A percentile compares a stretch with the other conserved stretches of the same genome.
phyloP scores from a whole-genome alignment of 2,113 vertebrate species.

The Meles meles region DNA sequence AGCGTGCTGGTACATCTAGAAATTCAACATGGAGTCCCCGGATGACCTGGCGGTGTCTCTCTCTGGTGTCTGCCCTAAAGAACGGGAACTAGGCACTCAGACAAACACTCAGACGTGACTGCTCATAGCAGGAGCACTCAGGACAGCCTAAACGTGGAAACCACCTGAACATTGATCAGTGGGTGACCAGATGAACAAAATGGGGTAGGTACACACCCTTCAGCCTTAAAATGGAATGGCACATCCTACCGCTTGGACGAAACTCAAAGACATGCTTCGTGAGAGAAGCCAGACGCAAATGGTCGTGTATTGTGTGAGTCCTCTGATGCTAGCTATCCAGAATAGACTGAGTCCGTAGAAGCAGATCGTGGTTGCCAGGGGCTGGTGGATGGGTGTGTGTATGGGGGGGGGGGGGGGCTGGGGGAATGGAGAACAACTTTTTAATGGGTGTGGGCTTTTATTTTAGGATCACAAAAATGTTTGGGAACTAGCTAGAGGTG shows the following conservation, averaged over 20 bases:
- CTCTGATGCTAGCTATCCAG: not conserved
- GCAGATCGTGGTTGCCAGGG: not conserved
- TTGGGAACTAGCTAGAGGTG: not conserved
- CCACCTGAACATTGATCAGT: rapidly evolving
- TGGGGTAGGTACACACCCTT: not conserved
- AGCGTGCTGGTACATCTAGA: not conserved
- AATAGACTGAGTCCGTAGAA: not conserved
- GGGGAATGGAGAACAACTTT: too few relatives aligned
- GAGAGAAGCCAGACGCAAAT: not conserved
- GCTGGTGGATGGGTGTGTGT: too few relatives aligned
- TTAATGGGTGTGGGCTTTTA: not conserved
- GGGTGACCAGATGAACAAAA: not conserved
- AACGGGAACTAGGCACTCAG: not conserved
- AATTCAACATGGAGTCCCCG: not conserved
- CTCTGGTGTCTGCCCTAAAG: not conserved
- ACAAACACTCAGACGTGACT: rapidly evolving
- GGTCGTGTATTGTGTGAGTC: not conserved
- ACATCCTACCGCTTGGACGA: not conserved
- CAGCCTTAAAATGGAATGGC: not conserved
- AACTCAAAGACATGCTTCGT: not conserved
- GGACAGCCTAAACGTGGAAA: not conserved
- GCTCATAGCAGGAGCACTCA: not conserved
- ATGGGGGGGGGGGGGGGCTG: too few relatives aligned
- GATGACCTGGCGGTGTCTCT: too few relatives aligned
- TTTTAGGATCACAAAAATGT: not conserved